phyloP scores from a whole-genome alignment of 2,888 invertebrate genomes.

The Chymomyza procnemis region DNA sequence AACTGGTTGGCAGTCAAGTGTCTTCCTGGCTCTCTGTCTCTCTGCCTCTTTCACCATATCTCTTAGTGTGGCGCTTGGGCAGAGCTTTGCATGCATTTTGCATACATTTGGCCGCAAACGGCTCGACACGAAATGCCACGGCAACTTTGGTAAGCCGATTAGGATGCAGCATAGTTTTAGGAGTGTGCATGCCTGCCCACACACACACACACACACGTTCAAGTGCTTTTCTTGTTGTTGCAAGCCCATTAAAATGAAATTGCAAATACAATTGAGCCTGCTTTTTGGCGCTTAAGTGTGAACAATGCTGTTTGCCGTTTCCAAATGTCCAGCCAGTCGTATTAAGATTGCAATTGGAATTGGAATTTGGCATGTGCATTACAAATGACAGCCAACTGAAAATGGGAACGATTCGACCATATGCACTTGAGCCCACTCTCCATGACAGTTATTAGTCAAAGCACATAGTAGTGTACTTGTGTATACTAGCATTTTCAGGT shows the following conservation, averaged over 20 bases:
- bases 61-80: not conserved
- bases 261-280: conserved; percentile 41
- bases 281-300: conserved; percentile 34
- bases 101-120: conserved; percentile 45
- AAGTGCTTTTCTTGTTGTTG: conserved; percentile 4
- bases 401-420: not conserved
- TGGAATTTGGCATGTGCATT: not conserved
- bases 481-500: not conserved
- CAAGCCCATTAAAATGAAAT: conserved; percentile 44
- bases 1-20: conserved; percentile 16
- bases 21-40: not conserved
- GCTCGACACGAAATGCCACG: conserved; percentile 23
- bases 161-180: conserved; percentile 16
- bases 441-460: conserved; percentile 12
- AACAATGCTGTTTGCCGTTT: conserved; percentile 18
- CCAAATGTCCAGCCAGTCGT: not conserved
- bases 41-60: too few species aligned
- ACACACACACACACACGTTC: not conserved
- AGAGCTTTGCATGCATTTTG: conserved; percentile 37
- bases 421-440: not conserved
- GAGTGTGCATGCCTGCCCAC: not conserved
- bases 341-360: conserved; percentile 1
- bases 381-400: not conserved
- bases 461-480: not conserved
- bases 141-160: conserved; percentile 62